Conservation (phyloP, 2,113 vertebrate genomes). For the Macrotis lagotis region DNA sequence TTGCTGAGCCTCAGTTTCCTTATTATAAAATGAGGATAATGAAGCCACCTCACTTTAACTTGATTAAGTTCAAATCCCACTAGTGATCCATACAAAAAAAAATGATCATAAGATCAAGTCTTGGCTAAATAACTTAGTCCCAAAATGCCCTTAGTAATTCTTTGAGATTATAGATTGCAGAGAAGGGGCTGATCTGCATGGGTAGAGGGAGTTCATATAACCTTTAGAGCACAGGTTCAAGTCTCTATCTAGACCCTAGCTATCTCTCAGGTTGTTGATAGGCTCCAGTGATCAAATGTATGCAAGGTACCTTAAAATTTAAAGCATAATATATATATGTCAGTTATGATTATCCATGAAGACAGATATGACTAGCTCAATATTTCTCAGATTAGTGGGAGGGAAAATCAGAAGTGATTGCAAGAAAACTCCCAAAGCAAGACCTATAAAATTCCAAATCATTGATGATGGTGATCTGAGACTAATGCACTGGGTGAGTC, state of each 20-base stretch:
- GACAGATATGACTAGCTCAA: not conserved
- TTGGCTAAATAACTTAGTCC: not conserved
- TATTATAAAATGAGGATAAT: not conserved
- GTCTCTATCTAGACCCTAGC: not conserved
- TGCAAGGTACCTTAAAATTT: not conserved
- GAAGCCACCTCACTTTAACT: not conserved
- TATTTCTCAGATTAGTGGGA: not conserved
- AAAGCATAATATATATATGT: not conserved
- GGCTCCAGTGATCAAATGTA: not conserved
- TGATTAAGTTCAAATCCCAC: not conserved
- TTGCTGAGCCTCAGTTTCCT: not conserved
- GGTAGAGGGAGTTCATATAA: not conserved
- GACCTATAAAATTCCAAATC: not conserved
- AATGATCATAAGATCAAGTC: not conserved
- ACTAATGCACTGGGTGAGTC: not conserved
- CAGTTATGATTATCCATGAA: not conserved
- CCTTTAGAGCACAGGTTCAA: not conserved
- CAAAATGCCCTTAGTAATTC: not conserved
- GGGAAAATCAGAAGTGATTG: not conserved
- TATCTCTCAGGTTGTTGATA: not conserved
- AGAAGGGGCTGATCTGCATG: not conserved
- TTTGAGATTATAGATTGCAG: not conserved
- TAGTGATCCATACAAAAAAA: not conserved
- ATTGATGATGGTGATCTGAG: not conserved
- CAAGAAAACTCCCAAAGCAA: not conserved